Evolutionary conservation across 2,888 invertebrate species (phyloP), one percentile per base, ranked within the genome.

Genomic region (Temnothorax rugatulus): DNA sequence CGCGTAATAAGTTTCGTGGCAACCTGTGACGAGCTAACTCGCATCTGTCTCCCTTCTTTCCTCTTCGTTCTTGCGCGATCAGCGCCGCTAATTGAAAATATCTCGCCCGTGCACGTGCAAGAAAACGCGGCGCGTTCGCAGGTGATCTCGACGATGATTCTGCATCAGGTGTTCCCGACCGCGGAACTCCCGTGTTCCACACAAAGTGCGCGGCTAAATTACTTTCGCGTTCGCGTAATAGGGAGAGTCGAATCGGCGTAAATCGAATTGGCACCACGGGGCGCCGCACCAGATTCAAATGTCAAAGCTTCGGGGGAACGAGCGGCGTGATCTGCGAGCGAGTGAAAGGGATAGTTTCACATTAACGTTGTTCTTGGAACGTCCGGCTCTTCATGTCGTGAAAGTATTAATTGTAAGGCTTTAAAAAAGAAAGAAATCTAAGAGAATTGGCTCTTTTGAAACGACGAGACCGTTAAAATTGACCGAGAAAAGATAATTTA

Each of bases 21-120:
- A 71, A 52, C 34, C 34, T 54, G 38, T 64, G 73, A 68, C 52
- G 64, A 82, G 25, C 15, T 73, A 44, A 63, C 71, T 71, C 64
- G 64, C 54, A 47, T 34, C 29, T 50, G 52, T 61, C 13, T 21
- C 25, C 41, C 25, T 41, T 25, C 15, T 57, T 25, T n/a, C 38
- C 61, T 25, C 57, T 81, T 59, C 44, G 79, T 81, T 71, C 71
- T 71, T 81, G 73, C 79, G 47, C 59, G 79, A 81, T 71, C 79
- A 81, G 59, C 73, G 59, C 59, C 47, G 79, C 57, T 84, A 84
- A 84, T 84, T 84, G 82, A 84, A 84, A 84, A 73, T 84, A 84
- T 61, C 84, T 66, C 66, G 52, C 25, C 29, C 47, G 66, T 52
- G 54, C 29, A 75, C 52, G 71, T 47, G 71, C 73, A 81, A 59